These are phyloP conservation scores for Sarcophaga peregrina DNA, from an alignment of 1,140 invertebrate species.

Conservation along the genomic window DNA sequence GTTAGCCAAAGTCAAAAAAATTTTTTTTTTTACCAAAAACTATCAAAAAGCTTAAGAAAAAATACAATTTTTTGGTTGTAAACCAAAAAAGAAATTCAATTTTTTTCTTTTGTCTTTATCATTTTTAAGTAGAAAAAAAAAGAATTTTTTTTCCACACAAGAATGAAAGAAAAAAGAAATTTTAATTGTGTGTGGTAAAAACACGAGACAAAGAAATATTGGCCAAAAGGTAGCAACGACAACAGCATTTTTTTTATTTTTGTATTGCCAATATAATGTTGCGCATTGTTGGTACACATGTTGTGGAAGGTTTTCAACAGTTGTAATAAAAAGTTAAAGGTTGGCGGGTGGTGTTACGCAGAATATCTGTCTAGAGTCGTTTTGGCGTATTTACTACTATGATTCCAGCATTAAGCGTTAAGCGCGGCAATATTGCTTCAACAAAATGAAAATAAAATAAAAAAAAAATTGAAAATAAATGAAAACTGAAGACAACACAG, in stretches of 20 bases:
- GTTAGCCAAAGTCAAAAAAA: neutral
- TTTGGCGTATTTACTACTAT: neutral
- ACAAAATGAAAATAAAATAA: neutral
- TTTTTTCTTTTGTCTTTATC: conserved; percentile 6
- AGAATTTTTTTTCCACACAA: neutral
- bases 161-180: neutral
- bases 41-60: neutral
- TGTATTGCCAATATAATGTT: neutral
- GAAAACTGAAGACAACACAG: neutral
- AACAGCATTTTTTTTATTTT: neutral
- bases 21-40: neutral
- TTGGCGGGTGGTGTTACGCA: conserved; percentile 37
- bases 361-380: neutral
- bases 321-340: conserved; percentile 9
- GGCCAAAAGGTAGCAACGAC: neutral
- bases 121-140: conserved; percentile 10
- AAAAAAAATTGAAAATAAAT: neutral
- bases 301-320: neutral
- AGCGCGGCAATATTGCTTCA: neutral
- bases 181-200: conserved; percentile 26
- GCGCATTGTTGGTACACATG: conserved; percentile 3
- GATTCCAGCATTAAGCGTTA: neutral
- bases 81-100: neutral
- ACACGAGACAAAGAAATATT: conserved; percentile 20
- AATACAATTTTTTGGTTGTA: neutral